These are phyloP conservation scores for Stegastes partitus DNA, from an alignment of 2,113 vertebrate genomes.

Conservation along the genomic window DNA sequence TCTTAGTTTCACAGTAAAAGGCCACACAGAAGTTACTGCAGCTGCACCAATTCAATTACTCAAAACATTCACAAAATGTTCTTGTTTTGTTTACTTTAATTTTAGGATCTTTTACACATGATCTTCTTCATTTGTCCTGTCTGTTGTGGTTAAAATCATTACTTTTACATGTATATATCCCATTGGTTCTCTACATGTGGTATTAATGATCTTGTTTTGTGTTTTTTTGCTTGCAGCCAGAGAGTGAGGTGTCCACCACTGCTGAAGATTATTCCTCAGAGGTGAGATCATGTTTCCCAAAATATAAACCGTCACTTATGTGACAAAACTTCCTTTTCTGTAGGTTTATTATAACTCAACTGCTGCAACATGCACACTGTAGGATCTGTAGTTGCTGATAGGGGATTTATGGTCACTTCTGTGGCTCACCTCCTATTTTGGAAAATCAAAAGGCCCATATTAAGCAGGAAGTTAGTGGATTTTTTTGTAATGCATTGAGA, in stretches of 20 bases:
- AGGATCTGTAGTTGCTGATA: background rate
- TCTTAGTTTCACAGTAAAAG: background rate
- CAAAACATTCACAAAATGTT: background rate
- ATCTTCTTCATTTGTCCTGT: no score
- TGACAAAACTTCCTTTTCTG: background rate
- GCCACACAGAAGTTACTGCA: no score
- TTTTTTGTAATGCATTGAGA: no score
- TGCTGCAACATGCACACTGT: background rate
- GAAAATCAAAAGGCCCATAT: no score
- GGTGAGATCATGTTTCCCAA: conserved; percentile 85
- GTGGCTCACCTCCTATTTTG: background rate
- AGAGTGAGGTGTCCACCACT: conserved; percentile 94
- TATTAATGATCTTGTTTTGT: background rate
- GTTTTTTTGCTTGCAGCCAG: conserved; percentile 86
- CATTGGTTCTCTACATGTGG: background rate
- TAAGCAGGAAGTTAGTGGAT: no score
- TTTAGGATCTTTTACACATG: no score
- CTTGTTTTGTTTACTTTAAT: no score
- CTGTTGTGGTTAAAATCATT: background rate
- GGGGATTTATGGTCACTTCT: background rate
- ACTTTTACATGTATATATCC: background rate
- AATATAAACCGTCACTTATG: background rate
- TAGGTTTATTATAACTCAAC: no score
- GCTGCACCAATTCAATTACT: no score
- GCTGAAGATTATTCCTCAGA: conserved; percentile 96